A percentile compares a stretch with the other conserved stretches of the same genome.
Evolutionary conservation across 2,113 vertebrate genomes (phyloP).

Genomic region (Larimichthys polyactis): DNA sequence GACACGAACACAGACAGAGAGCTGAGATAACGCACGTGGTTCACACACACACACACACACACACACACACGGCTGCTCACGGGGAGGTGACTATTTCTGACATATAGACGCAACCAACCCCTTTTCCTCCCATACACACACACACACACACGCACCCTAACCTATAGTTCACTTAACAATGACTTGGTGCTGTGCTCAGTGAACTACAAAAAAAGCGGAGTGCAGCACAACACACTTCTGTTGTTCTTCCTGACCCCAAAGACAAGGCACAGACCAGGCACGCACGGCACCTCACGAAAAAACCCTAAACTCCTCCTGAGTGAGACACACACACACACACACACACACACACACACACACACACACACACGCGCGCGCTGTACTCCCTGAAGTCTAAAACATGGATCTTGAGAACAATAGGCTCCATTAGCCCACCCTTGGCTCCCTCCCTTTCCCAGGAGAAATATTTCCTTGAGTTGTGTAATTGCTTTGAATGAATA

Average conservation of each 20-base stretch:
- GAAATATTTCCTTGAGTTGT: conserved; percentile 62
- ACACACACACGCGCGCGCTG: conserved; percentile 21
- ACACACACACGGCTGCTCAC: conserved; percentile 2
- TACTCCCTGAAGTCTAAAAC: conserved; percentile 36
- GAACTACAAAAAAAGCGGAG: conserved; percentile 76
- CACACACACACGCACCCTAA: conserved; percentile 15
- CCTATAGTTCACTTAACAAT: conserved; percentile 69
- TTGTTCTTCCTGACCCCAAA: conserved; percentile 78
- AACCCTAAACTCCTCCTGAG: conserved; percentile 15
- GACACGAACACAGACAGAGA: conserved; percentile 18
- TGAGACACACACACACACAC: neutral
- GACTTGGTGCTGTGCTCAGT: conserved; percentile 86
- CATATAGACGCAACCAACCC: conserved; percentile 19
- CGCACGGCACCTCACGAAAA: conserved; percentile 45
- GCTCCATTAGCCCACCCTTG: conserved; percentile 44
- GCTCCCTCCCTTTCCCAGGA: conserved; percentile 54
- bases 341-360: conserved; percentile 20
- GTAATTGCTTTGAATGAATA: conserved; percentile 61
- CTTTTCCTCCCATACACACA: conserved; percentile 16
- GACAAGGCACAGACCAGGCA: conserved; percentile 51
- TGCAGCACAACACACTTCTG: conserved; percentile 79
- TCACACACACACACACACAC: neutral
- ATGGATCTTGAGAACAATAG: conserved; percentile 69
- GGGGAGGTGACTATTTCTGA: neutral
- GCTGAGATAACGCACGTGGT: conserved; percentile 14